Evolutionary conservation across 1,140 invertebrate genomes (phyloP).

Genomic region (Heterodera schachtii): DNA sequence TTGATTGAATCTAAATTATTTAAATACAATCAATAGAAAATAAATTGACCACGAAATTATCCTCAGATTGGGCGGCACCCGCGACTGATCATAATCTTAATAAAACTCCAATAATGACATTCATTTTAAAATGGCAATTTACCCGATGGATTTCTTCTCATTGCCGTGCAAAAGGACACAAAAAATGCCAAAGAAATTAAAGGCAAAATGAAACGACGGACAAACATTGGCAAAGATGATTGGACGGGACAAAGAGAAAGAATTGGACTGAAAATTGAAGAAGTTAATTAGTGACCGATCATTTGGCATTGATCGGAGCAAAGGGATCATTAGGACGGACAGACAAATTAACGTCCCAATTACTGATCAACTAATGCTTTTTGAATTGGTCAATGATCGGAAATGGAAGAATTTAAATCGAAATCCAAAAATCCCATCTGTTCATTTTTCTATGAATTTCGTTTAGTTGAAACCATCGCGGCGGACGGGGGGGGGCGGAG

Average conservation of each 20-base stretch:
- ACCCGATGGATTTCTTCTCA: neutral
- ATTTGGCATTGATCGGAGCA: too few relatives aligned
- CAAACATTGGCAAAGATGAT: neutral
- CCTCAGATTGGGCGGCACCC: conserved; percentile 17
- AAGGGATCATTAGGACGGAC: too few relatives aligned
- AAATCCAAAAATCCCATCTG: too few relatives aligned
- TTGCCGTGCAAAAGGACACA: neutral
- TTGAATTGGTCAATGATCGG: too few relatives aligned
- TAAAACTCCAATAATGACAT: neutral
- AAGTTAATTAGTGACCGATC: too few relatives aligned
- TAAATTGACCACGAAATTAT: conserved; percentile 18
- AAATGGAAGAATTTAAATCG: too few relatives aligned
- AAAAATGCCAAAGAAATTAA: neutral
- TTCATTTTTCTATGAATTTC: too few relatives aligned
- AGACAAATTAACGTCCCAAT: too few relatives aligned
- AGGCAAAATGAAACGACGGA: neutral
- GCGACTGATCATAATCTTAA: conserved; percentile 26
- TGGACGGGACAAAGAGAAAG: too few relatives aligned
- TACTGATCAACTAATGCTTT: too few relatives aligned
- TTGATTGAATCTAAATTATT: neutral
- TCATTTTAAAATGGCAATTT: neutral
- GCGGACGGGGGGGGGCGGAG: too few relatives aligned
- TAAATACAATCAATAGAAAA: neutral
- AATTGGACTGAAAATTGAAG: neutral
- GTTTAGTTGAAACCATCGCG: too few relatives aligned